Evolutionary conservation across 2,113 vertebrate species (phyloP).

Genomic region (Tichodroma muraria): DNA sequence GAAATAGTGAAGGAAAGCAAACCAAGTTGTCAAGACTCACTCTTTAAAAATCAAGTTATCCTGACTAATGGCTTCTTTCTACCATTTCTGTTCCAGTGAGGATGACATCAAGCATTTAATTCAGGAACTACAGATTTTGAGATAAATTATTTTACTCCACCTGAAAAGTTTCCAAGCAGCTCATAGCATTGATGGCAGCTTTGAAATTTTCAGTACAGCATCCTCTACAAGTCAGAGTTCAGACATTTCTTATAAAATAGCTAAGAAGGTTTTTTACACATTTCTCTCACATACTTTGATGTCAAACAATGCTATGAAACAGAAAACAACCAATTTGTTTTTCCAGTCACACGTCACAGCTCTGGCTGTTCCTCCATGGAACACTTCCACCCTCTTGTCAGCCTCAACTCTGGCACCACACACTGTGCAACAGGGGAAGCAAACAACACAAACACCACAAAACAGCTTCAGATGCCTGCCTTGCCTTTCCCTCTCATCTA

Average conservation of each 20-base stretch:
- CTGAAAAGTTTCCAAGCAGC: not conserved
- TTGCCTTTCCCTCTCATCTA: not conserved
- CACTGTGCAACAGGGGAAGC: not conserved
- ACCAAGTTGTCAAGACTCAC: not conserved
- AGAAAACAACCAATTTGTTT: not conserved
- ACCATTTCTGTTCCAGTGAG: not conserved
- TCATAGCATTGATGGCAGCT: not conserved
- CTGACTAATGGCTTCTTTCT: not conserved
- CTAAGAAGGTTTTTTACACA: not conserved
- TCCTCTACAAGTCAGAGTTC: not conserved
- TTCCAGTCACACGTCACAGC: not conserved
- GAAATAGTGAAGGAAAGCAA: not conserved
- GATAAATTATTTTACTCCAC: not conserved
- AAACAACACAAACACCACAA: not conserved
- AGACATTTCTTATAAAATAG: not conserved
- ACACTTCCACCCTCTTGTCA: not conserved
- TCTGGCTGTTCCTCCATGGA: not conserved
- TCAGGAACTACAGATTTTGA: not conserved
- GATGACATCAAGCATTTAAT: not conserved
- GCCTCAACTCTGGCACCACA: not conserved
- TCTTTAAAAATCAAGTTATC: not conserved
- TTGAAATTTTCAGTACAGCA: not conserved
- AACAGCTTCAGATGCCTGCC: not conserved
- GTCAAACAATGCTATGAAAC: not conserved
- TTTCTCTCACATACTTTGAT: not conserved